phyloP scores from a whole-genome alignment of 1,140 invertebrate genomes.

The Scaptomyza hsui region DNA sequence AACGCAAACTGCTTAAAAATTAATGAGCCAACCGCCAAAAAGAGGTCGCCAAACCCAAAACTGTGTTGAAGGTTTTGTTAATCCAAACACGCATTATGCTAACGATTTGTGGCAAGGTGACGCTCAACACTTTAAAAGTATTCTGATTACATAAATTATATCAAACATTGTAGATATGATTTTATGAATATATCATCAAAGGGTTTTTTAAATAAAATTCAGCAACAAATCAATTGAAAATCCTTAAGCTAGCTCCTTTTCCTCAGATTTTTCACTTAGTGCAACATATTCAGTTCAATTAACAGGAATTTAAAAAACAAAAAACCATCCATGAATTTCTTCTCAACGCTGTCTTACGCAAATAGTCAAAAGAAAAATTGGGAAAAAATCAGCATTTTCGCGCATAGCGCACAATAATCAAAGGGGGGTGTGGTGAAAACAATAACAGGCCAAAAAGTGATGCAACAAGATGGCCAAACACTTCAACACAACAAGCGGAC shows the following conservation, averaged over 20 bases:
- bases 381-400: conserved; percentile 21
- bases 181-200: too few relatives aligned
- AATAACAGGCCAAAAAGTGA: conserved; percentile 22
- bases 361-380: background rate
- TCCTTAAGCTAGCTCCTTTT: background rate
- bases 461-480: conserved; percentile 10
- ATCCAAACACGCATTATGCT: conserved; percentile 11
- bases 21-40: conserved; percentile 47
- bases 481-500: conserved; percentile 7
- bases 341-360: background rate
- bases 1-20: conserved; percentile 56
- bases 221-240: background rate
- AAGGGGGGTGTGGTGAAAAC: conserved; percentile 18
- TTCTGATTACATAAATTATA: too few relatives aligned
- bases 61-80: conserved; percentile 10
- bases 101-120: background rate
- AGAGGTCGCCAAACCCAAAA: background rate
- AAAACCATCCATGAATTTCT: background rate
- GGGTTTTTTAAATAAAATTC: too few relatives aligned
- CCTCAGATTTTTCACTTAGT: background rate
- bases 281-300: conserved; percentile 7
- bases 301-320: conserved; percentile 2
- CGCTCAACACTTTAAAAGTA: background rate
- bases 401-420: conserved; percentile 7
- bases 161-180: too few relatives aligned